Conservation (phyloP, 1,140 invertebrate genomes). For the Acromyrmex heyeri region DNA sequence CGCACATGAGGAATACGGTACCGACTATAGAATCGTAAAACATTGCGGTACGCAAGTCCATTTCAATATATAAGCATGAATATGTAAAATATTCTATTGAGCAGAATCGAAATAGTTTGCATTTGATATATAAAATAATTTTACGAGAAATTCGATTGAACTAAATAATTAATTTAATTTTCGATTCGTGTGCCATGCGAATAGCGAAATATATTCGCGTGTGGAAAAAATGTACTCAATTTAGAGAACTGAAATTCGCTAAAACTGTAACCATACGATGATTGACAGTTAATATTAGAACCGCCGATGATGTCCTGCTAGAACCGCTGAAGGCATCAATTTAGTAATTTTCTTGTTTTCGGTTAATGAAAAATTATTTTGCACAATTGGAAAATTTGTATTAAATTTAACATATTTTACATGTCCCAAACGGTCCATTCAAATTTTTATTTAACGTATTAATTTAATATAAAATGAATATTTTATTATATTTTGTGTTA, state of each 20-base stretch:
- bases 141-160: background rate
- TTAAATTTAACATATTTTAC: too few relatives aligned
- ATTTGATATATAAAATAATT: constrained; percentile 11
- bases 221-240: background rate
- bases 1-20: background rate
- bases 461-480: too few relatives aligned
- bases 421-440: too few relatives aligned
- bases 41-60: background rate
- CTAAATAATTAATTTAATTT: constrained; percentile 4
- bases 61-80: constrained; percentile 1
- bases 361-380: too few relatives aligned
- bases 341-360: too few relatives aligned
- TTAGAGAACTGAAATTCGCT: background rate
- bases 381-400: too few relatives aligned
- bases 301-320: too few relatives aligned
- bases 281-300: background rate
- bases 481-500: too few relatives aligned
- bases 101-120: background rate
- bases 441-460: too few relatives aligned
- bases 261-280: background rate
- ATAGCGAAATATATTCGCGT: background rate
- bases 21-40: constrained; percentile 4
- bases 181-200: background rate
- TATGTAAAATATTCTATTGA: background rate
- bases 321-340: too few relatives aligned